These are phyloP conservation scores for Myrmophylax atrothorax DNA, from an alignment of 2,113 vertebrate species.

Conservation along the genomic window DNA sequence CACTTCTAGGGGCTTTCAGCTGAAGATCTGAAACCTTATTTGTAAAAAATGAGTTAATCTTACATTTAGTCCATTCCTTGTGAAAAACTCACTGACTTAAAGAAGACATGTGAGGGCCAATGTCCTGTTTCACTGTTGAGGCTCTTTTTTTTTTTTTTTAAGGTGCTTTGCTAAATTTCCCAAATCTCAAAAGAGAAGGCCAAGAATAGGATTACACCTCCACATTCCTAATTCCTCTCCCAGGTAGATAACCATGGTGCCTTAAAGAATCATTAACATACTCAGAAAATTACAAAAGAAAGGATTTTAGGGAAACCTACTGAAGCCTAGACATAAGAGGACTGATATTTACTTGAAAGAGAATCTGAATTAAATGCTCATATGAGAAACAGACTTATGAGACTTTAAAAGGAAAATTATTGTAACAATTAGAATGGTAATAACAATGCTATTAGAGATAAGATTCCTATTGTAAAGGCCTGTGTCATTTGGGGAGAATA, in stretches of 20 bases:
- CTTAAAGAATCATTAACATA: not conserved
- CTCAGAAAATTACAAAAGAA: not conserved
- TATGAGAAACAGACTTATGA: not conserved
- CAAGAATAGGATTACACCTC: not conserved
- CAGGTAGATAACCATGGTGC: accelerated
- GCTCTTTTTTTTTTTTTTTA: not conserved
- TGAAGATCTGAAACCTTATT: not conserved
- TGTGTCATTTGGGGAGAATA: not conserved
- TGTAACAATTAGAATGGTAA: slow-evolving; percentile 26
- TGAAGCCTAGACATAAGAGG: not conserved
- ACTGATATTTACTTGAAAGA: not conserved
- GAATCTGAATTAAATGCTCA: not conserved
- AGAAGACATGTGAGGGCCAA: not conserved
- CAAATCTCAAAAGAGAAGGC: not conserved
- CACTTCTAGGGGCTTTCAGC: not conserved
- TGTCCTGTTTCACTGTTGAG: not conserved
- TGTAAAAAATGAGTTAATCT: not conserved
- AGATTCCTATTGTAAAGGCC: slow-evolving; percentile 2
- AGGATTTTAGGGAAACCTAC: not conserved
- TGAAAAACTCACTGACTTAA: not conserved
- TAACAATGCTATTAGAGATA: slow-evolving; percentile 31
- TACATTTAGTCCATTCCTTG: not conserved
- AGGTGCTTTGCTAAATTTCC: not conserved
- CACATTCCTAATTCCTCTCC: not conserved
- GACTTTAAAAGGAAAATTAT: slow-evolving; percentile 27